These are phyloP conservation scores for Mystacornis crossleyi DNA, from an alignment of 2,113 vertebrate species.

Conservation along the genomic window DNA sequence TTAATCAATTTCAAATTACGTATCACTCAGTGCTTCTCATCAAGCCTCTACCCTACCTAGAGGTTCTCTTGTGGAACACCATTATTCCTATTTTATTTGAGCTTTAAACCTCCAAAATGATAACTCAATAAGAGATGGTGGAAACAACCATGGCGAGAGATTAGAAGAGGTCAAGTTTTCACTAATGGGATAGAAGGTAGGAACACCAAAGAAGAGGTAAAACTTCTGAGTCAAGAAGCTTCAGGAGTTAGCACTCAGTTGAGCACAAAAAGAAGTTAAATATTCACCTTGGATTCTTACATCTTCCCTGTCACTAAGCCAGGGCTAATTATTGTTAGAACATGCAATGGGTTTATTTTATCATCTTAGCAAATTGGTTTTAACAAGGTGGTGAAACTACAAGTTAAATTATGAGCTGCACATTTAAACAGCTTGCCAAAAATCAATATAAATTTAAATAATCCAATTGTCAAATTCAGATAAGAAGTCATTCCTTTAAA, in stretches of 20 bases:
- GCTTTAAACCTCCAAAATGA: not conserved
- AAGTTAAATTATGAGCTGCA: not conserved
- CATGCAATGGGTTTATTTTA: not conserved
- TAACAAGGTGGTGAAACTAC: not conserved
- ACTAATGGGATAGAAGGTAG: not conserved
- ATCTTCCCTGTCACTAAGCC: not conserved
- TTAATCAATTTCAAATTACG: not conserved
- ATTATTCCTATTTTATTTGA: not conserved
- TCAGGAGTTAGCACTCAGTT: not conserved
- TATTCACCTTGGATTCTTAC: not conserved
- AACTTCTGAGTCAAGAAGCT: not conserved
- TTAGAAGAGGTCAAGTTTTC: not conserved
- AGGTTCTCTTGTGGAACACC: not conserved
- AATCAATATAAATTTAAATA: conserved; percentile 1
- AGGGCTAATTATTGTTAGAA: not conserved
- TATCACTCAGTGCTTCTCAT: not conserved
- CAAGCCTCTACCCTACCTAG: not conserved
- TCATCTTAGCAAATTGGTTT: not conserved
- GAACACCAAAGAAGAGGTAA: not conserved
- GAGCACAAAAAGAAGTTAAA: not conserved
- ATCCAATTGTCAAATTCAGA: conserved; percentile 17
- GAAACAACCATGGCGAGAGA: not conserved
- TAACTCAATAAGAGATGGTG: not conserved
- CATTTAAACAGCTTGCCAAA: not conserved
- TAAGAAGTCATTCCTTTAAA: not conserved